Base-by-base conservation (phyloP, 2,797 vertebrate species). In the Sebastiscus albofasciatus region DNA sequence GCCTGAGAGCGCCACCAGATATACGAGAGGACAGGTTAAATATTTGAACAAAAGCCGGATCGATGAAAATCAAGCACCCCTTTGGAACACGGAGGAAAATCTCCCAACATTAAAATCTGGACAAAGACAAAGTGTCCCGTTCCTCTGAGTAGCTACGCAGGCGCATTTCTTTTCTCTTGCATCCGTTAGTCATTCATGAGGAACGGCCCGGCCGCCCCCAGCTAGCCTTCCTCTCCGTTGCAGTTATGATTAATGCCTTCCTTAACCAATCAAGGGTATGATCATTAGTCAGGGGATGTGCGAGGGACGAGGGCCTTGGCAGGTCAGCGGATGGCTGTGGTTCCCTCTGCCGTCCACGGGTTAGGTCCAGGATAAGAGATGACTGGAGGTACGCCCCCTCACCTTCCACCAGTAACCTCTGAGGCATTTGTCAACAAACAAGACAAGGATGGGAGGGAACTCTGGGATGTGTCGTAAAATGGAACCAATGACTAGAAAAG, bases 211-310 rank as follows among this genome's bases (percentile, higher is more conserved):
- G 78, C 82, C 68, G 65, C 87, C 83, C 81, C 81, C 61, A 85
- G 81, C 87, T 82, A 76, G 75, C 68, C 78, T 77, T 90, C 59
- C 70, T 88, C 78, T 84, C 71, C 82, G 36, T 69, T 75, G 80
- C 76, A 46, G 73, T 85, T 89, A 88, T 93, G 93, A 93, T 95
- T 93, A 90, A 94, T 94, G 84, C 86, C 83, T 92, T 93, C 89
- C 91, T 93, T 89, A 92, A 92, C 86, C 90, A 94, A 94, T 94
- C 93, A 93, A 89, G 89, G 90, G 72, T 81, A 79, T 52, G 82
- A 86, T 93, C 93, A 94, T 95, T 94, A 90, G 87, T 94, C 92
- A 93, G 81, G 83, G 74, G 80, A 85, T 72, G 85, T 69, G 81
- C 70, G 67, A 67, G 68, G 58, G 87, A 86, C 79, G 69, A 74